These are phyloP conservation scores for Lepeophtheirus salmonis DNA, from an alignment of 1,140 invertebrate genomes.

Conservation along the genomic window DNA sequence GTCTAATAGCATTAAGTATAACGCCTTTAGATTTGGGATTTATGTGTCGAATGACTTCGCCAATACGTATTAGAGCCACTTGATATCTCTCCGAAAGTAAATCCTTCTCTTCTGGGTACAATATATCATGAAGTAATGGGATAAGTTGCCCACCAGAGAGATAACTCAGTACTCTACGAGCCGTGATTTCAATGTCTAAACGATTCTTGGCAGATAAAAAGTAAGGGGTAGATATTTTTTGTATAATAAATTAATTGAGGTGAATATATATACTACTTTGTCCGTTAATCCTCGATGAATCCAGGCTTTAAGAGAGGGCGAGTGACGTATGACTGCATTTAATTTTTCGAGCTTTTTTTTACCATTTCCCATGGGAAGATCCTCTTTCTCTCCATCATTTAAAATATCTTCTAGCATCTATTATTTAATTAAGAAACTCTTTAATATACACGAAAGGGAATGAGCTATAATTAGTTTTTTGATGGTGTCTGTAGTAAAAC, in stretches of 20 bases:
- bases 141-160: conserved; percentile 9
- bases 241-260: no score
- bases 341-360: background rate
- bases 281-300: background rate
- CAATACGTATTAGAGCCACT: background rate
- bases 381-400: background rate
- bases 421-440: no score
- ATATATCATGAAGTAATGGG: conserved; percentile 2
- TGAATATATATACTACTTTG: no score
- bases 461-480: no score
- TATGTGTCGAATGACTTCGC: background rate
- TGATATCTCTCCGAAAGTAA: background rate
- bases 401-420: background rate
- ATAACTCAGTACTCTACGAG: background rate
- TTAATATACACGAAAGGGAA: no score
- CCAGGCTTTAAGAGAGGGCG: background rate
- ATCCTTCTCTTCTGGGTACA: conserved; percentile 9
- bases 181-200: conserved; percentile 7
- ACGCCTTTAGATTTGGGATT: conserved; percentile 9
- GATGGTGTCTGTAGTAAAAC: no score
- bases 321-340: background rate
- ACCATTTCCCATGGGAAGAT: background rate
- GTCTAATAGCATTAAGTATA: conserved; percentile 1
- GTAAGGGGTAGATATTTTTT: background rate
- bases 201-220: background rate